Evolutionary conservation across 2,888 invertebrate species (phyloP).

Genomic region (Microctonus aethiopoides): DNA sequence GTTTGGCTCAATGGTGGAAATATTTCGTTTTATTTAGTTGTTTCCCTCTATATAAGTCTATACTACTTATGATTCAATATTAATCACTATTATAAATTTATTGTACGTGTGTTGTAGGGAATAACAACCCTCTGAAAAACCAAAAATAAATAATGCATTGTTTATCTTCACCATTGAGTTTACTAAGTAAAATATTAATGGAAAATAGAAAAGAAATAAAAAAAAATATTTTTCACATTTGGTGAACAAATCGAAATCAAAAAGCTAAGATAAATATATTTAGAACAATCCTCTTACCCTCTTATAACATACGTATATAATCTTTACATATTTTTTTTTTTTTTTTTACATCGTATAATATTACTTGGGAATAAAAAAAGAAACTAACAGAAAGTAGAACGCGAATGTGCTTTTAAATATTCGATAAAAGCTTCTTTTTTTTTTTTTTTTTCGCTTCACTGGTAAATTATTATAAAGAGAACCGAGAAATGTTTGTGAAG

Average conservation of each 20-base stretch:
- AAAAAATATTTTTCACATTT: not conserved
- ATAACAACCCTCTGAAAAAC: not conserved
- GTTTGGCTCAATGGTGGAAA: constrained; percentile 19
- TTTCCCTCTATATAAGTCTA: not conserved
- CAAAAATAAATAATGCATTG: not conserved
- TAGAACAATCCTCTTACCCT: not conserved
- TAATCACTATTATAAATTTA: constrained; percentile 14
- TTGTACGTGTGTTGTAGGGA: not conserved
- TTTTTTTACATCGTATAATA: constrained; percentile 15
- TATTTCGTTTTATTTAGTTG: not conserved
- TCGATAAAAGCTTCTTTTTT: constrained; percentile 26
- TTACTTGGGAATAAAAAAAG: constrained; percentile 4
- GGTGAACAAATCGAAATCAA: not conserved
- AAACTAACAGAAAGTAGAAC: constrained; percentile 19
- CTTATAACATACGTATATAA: not conserved
- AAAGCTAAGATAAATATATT: not conserved
- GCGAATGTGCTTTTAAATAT: constrained; percentile 30
- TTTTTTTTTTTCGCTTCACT: not conserved
- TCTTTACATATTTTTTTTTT: not conserved
- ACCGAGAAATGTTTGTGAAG: constrained; percentile 15
- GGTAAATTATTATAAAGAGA: constrained; percentile 21
- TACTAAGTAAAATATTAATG: not conserved
- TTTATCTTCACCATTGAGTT: not conserved
- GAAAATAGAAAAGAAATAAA: not conserved
- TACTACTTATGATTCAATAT: not conserved